phyloP scores from a whole-genome alignment of 2,797 vertebrate species.

The Pangasius krempfi region DNA sequence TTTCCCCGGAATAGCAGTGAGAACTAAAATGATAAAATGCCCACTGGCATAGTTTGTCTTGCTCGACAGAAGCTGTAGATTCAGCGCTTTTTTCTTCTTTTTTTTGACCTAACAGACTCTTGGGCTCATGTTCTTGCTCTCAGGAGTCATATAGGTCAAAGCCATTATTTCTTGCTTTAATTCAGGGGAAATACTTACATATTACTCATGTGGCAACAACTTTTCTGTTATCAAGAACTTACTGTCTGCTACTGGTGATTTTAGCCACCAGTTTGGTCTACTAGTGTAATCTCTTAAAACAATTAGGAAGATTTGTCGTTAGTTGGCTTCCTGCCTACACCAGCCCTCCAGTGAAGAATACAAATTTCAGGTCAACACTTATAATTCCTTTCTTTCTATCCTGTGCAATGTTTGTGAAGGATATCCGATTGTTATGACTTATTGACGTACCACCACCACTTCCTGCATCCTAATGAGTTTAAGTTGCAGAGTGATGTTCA shows the following conservation, averaged over 20 bases:
- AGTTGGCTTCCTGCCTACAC: slow-evolving; percentile 36
- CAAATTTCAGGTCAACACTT: slow-evolving; percentile 30
- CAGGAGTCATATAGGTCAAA: slow-evolving; percentile 16
- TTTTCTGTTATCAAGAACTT: slow-evolving; percentile 58
- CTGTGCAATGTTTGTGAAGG: slow-evolving; percentile 20
- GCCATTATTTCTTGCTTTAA: slow-evolving; percentile 41
- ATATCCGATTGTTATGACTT: slow-evolving; percentile 13
- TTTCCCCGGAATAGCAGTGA: slow-evolving; percentile 14
- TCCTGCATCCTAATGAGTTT: slow-evolving; percentile 28
- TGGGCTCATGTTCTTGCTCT: slow-evolving; percentile 2
- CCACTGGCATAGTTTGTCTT: slow-evolving; percentile 37
- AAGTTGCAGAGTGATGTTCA: slow-evolving; percentile 2
- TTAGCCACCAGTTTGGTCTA: slow-evolving; percentile 40
- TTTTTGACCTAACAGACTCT: slow-evolving; percentile 32
- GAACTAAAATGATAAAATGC: slow-evolving; percentile 35
- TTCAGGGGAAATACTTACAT: slow-evolving; percentile 30
- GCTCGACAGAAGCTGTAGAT: slow-evolving; percentile 20
- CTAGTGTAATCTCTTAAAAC: slow-evolving; percentile 68
- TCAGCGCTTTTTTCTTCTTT: background rate
- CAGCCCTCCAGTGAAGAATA: slow-evolving; percentile 23
- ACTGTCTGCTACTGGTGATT: slow-evolving; percentile 54
- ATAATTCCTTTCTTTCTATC: slow-evolving; percentile 6
- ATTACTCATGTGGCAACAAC: slow-evolving; percentile 39
- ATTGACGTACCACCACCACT: slow-evolving; percentile 1
- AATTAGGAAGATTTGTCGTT: slow-evolving; percentile 64